Evolutionary conservation across 2,797 vertebrate genomes (phyloP).

Genomic region (Vipera latastei): DNA sequence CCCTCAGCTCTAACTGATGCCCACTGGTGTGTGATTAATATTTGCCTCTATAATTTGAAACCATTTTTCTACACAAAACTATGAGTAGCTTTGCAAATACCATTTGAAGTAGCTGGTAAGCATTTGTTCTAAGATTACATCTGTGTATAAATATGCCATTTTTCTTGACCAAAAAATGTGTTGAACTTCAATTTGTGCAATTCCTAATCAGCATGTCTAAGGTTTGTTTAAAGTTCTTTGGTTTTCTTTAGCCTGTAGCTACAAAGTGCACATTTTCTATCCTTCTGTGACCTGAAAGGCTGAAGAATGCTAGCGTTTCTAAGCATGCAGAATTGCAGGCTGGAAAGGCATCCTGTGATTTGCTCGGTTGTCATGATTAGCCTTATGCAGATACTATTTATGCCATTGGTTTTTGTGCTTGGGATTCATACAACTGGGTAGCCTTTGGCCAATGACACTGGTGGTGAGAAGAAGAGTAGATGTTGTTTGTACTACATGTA

Average conservation of each 20-base stretch:
- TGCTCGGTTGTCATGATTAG: background rate
- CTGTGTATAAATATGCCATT: background rate
- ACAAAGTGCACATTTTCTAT: background rate
- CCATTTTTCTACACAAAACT: background rate
- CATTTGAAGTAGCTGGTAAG: background rate
- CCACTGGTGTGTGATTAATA: background rate
- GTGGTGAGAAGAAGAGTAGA: background rate
- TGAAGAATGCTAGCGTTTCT: background rate
- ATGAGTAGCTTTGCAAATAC: background rate
- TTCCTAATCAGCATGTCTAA: background rate
- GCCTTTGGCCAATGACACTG: background rate
- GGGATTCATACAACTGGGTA: background rate
- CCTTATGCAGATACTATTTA: background rate
- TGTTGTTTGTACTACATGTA: background rate
- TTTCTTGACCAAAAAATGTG: background rate
- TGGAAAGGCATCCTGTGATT: background rate
- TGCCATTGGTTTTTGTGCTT: background rate
- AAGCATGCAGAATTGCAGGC: background rate
- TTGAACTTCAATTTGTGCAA: background rate
- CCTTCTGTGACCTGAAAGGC: background rate
- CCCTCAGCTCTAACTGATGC: conserved; percentile 13
- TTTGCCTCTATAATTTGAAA: background rate
- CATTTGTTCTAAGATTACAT: background rate
- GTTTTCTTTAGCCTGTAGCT: background rate
- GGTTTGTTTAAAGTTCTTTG: background rate